These are phyloP conservation scores for Harpagoxenus sublaevis DNA, from an alignment of 2,888 invertebrate species.

Conservation along the genomic window DNA sequence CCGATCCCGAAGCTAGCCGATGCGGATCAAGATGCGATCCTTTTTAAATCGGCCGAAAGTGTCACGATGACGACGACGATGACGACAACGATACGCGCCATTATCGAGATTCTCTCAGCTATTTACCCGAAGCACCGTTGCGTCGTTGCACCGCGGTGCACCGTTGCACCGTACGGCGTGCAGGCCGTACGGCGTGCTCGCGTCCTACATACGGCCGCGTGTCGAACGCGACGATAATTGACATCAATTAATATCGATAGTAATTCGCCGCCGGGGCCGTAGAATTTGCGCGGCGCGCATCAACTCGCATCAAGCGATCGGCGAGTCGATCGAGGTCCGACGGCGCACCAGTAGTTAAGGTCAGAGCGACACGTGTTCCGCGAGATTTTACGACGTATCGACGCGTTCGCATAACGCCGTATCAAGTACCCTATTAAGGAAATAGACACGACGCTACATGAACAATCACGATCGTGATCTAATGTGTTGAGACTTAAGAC, in stretches of 20 bases:
- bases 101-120: slow-evolving; percentile 46
- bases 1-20: neutral
- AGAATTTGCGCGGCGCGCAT: slow-evolving; percentile 52
- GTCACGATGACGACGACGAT: slow-evolving; percentile 58
- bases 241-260: slow-evolving; percentile 83
- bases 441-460: neutral
- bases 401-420: neutral
- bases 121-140: slow-evolving; percentile 62
- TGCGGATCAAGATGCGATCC: slow-evolving; percentile 21
- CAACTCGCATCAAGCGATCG: neutral
- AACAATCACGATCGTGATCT: neutral
- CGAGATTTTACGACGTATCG: slow-evolving; percentile 22
- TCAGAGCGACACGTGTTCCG: slow-evolving; percentile 7
- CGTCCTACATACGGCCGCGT: slow-evolving; percentile 64
- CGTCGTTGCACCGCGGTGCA: slow-evolving; percentile 60
- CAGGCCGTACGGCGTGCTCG: slow-evolving; percentile 30
- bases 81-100: slow-evolving; percentile 56
- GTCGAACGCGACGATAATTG: slow-evolving; percentile 81
- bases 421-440: neutral
- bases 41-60: slow-evolving; percentile 57
- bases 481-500: neutral
- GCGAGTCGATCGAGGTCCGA: slow-evolving; percentile 41
- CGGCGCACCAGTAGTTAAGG: slow-evolving; percentile 21
- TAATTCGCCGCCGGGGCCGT: slow-evolving; percentile 67
- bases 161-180: slow-evolving; percentile 37